A percentile compares a stretch with the other conserved stretches of the same genome.
These are phyloP conservation scores for Pocillopora damicornis DNA, from an alignment of 64 coral and sea anemone species.

Conservation along the genomic window DNA sequence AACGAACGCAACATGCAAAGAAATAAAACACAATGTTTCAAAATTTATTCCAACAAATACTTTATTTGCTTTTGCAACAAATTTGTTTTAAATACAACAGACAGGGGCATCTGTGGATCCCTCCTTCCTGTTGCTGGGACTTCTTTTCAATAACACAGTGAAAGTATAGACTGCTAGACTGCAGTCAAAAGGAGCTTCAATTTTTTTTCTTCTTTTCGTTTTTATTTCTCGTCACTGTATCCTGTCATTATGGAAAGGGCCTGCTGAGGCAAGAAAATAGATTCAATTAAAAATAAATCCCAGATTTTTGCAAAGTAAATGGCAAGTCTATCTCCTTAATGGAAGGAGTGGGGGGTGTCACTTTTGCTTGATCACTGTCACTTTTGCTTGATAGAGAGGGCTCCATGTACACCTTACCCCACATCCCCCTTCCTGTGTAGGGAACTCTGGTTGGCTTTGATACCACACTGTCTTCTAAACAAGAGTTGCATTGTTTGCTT, in stretches of 20 bases:
- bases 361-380: too few relatives aligned
- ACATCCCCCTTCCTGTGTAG: too few relatives aligned
- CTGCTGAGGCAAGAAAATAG: not conserved
- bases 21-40: not conserved
- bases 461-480: too few relatives aligned
- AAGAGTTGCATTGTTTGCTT: too few relatives aligned
- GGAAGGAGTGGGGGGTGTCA: too few relatives aligned
- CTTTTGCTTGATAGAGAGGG: too few relatives aligned
- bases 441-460: too few relatives aligned
- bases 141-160: not conserved
- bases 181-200: not conserved
- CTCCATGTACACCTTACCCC: too few relatives aligned
- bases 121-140: not conserved
- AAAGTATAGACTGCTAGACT: not conserved
- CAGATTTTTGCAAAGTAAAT: too few relatives aligned
- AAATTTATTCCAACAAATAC: conserved; percentile 42
- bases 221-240: conserved; percentile 3
- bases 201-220: too few relatives aligned
- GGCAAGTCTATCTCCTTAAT: too few relatives aligned
- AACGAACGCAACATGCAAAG: not conserved
- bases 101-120: not conserved
- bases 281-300: too few relatives aligned
- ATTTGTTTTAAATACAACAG: conserved; percentile 5
- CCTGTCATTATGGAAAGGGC: conserved; percentile 14
- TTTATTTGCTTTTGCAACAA: conserved; percentile 37